Evolutionary conservation across 35 echinoderm and acorn worm species (phyloP), one percentile per base, ranked within the genome.

Genomic region (Apostichopus californicus): DNA sequence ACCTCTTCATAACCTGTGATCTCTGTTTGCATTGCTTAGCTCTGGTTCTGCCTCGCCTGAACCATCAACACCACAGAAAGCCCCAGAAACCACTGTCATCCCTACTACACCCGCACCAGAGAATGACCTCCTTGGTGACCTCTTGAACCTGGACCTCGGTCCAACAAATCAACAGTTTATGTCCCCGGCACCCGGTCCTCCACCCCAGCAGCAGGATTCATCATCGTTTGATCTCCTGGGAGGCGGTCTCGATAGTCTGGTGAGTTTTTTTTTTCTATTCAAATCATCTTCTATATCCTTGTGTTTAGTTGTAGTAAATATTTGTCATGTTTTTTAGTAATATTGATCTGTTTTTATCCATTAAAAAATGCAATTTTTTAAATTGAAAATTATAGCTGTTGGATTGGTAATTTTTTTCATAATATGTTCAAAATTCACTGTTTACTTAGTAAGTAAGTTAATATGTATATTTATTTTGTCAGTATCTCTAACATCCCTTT

Each of bases 81-180:
- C 73, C 7, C 82, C 77, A 94, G 82, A 93, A 15, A 24, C 81
- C 0, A 93, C 83, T 5, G 92, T 98, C 24, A 93, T 93, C 58
- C 81, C 34, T 9, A 90, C 73, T 83, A 93, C 57, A 26, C 94
- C 55, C 54, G 84, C 82, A 56, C 70, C 68, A 73, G 83, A 54
- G 92, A 93, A 91, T 56, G 95, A 99, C 78, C 92, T 99, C 26
- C 94, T 99, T 18, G 97, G 97, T 0, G 97, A 99, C 78, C 95
- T 99, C 11, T 92, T 99, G 21, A 96, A 93, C 84, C 96, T 99
- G 82, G 97, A 99, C 95, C 93, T 99, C 17, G 95, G 97, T 14
- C 91, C 93, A 59, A 78, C 93, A 18, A 66, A 80, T 15, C 93
- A 92, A 20, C 65, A 82, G 58, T 86, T 91, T 58, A 78, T 89